Base-by-base conservation (phyloP, 2,888 invertebrate genomes). In the Bellardia pandia region DNA sequence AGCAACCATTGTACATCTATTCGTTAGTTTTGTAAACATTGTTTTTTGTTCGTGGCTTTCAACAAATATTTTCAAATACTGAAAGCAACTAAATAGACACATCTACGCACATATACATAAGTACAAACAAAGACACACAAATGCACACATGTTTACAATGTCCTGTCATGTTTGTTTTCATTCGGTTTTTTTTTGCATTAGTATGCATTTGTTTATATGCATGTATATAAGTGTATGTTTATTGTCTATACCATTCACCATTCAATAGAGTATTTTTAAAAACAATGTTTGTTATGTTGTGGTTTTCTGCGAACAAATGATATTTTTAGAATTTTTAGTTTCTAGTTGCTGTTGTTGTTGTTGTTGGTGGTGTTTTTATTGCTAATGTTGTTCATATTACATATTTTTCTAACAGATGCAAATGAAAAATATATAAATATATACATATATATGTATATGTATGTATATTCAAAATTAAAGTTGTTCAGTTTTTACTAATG, bases 21-120 rank as follows among this genome's bases (percentile, higher is more conserved):
- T 86, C 83, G 85, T 86, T 83, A 88, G 88, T 83, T 85, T 88
- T 88, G 85, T 83, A 83, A 88, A 88, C 86, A 86, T 64, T 88
- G 88, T 86, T 88, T 83, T 77, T 86, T 82, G 86, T 88, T 77
- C 77, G 82, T 81, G 85, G 86, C 83, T 88, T 86, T 88, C 71
- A 83, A 71, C 87, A 87, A 82, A 81, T 75, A 85, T 82, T 85
- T 85, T 78, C 33, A 68, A 60, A 71, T 53, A 77, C 40, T 77
- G 8, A 13, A 13, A 23, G 23, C 75, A 62, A 48, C 51, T 51
- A 37, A 33, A 42, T 16, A 58, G 23, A 51, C 4, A 80, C 30
- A 68, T 16, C 13, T 51, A 71, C 60, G 13, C 48, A 68, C 56
- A 58, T 13, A 66, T 23, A 23, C 7, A 68, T 0, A 23, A 16